phyloP scores from a whole-genome alignment of 2,113 vertebrate species.

The Cebus imitator region DNA sequence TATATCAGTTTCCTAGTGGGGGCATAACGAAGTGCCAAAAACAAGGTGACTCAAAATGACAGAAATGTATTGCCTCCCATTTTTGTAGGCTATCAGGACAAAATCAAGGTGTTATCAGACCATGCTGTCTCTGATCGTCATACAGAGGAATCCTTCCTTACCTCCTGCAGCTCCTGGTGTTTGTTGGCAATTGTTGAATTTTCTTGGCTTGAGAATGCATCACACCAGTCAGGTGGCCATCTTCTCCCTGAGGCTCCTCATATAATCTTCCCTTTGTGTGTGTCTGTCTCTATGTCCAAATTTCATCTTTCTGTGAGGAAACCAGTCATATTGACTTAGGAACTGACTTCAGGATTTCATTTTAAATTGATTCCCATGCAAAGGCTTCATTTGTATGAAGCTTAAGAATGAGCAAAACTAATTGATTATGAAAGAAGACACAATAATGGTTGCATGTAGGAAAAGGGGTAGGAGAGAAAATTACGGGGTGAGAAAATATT shows the following conservation, averaged over 20 bases:
- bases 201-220: not conserved
- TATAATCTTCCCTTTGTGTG: not conserved
- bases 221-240: not conserved
- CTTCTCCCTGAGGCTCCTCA: not conserved
- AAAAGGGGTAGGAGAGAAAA: not conserved
- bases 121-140: not conserved
- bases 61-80: not conserved
- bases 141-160: not conserved
- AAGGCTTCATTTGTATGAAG: not conserved
- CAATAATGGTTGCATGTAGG: not conserved
- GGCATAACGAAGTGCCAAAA: not conserved
- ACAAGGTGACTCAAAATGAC: not conserved
- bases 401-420: not conserved
- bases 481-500: not conserved
- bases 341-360: not conserved
- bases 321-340: not conserved
- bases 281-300: not conserved
- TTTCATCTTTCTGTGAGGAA: not conserved
- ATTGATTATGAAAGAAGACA: not conserved
- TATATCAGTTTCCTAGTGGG: not conserved
- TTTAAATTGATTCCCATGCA: not conserved
- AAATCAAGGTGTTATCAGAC: not conserved
- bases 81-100: not conserved
- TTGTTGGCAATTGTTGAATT: not conserved
- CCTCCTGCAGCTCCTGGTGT: not conserved